Percentiles rank a stretch among this genome's conserved stretches.
These are phyloP conservation scores for Phalanger gymnotis DNA, from an alignment of 2,797 vertebrate species.

Conservation along the genomic window DNA sequence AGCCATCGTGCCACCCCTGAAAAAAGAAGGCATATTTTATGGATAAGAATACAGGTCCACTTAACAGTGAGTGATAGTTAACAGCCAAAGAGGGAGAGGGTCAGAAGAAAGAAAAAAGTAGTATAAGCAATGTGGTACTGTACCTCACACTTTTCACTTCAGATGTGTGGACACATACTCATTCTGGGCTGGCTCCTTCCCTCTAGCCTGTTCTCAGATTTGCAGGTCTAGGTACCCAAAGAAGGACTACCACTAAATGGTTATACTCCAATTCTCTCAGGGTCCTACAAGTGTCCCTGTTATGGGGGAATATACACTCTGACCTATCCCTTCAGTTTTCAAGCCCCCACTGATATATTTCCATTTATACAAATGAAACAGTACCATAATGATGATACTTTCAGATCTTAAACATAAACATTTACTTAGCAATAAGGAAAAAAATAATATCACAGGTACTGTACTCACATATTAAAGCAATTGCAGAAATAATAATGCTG, in stretches of 20 bases:
- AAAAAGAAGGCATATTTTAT: neutral
- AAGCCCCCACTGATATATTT: neutral
- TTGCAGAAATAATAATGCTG: neutral
- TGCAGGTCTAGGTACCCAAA: neutral
- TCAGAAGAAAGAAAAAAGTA: neutral
- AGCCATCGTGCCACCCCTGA: neutral
- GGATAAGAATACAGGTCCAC: neutral
- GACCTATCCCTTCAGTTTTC: neutral
- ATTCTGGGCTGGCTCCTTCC: neutral
- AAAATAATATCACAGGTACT: neutral
- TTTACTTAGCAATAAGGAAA: neutral
- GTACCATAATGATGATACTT: neutral
- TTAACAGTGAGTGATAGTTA: neutral
- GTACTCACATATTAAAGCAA: neutral
- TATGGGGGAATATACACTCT: neutral
- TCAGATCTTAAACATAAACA: neutral
- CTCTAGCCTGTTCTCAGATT: neutral
- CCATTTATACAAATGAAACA: neutral
- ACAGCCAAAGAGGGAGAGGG: neutral
- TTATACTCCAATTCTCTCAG: neutral
- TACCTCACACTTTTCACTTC: neutral
- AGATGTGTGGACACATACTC: neutral
- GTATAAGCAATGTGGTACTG: neutral
- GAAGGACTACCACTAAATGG: neutral
- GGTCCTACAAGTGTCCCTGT: neutral